Percentiles rank a stretch among this genome's conserved stretches.
Conservation (phyloP, 1,140 invertebrate genomes). For the Helicoverpa armigera region DNA sequence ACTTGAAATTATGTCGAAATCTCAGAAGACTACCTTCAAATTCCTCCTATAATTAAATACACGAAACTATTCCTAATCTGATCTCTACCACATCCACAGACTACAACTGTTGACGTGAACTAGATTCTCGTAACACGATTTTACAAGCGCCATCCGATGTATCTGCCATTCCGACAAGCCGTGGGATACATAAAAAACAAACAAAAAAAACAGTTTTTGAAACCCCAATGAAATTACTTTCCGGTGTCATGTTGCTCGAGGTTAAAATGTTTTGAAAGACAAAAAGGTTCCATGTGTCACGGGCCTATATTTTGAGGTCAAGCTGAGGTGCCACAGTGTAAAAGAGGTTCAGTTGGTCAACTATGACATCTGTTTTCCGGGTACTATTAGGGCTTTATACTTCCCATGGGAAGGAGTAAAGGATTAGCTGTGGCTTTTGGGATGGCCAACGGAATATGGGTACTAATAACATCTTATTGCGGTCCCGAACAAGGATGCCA, state of each 20-base stretch:
- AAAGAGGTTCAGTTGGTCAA: conserved; percentile 20
- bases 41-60: too few relatives aligned
- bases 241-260: conserved; percentile 1
- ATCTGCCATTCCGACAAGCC: conserved; percentile 3
- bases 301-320: conserved; percentile 6
- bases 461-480: conserved; percentile 32
- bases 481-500: conserved; percentile 11
- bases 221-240: conserved; percentile 32
- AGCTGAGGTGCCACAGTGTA: background rate
- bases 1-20: too few relatives aligned
- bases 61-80: background rate
- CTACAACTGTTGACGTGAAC: background rate
- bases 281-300: background rate
- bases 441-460: conserved; percentile 9
- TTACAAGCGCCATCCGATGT: background rate
- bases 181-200: background rate
- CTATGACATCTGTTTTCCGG: conserved; percentile 35
- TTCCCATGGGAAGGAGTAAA: conserved; percentile 15
- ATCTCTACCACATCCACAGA: background rate
- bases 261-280: conserved; percentile 15
- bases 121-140: background rate
- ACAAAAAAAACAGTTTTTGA: background rate
- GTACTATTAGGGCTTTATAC: conserved; percentile 9
- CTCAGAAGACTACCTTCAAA: too few relatives aligned
- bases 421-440: conserved; percentile 27